These are phyloP conservation scores for Gymnothorax javanicus DNA, from an alignment of 2,797 vertebrate genomes.

Conservation along the genomic window DNA sequence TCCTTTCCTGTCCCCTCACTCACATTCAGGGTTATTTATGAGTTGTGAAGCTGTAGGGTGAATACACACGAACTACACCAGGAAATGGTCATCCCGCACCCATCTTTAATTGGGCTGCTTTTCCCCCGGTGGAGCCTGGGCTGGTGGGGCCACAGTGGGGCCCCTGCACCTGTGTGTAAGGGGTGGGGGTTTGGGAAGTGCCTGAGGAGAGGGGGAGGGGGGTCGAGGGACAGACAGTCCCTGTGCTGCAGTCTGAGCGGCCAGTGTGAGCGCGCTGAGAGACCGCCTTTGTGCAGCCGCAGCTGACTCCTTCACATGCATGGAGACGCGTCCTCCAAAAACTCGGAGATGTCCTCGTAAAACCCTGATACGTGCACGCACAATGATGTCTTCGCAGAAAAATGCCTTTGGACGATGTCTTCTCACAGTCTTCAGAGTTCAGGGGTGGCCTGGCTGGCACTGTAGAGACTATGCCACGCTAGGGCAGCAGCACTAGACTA, in stretches of 20 bases:
- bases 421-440: background rate
- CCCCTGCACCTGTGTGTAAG: background rate
- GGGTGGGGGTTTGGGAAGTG: background rate
- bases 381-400: background rate
- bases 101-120: background rate
- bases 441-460: background rate
- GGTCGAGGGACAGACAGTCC: background rate
- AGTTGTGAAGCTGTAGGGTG: background rate
- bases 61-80: too few species aligned
- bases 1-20: background rate
- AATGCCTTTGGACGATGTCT: background rate
- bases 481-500: too few species aligned
- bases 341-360: background rate
- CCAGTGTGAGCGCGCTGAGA: background rate
- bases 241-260: background rate
- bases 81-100: background rate
- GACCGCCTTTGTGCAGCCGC: background rate
- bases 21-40: background rate
- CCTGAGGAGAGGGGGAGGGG: background rate
- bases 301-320: constrained; percentile 12
- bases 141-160: background rate
- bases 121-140: background rate
- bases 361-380: background rate
- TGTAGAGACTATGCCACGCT: background rate
- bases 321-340: background rate